Base-by-base conservation (phyloP, 2,888 invertebrate genomes). In the Hemistola chrysoprasaria region DNA sequence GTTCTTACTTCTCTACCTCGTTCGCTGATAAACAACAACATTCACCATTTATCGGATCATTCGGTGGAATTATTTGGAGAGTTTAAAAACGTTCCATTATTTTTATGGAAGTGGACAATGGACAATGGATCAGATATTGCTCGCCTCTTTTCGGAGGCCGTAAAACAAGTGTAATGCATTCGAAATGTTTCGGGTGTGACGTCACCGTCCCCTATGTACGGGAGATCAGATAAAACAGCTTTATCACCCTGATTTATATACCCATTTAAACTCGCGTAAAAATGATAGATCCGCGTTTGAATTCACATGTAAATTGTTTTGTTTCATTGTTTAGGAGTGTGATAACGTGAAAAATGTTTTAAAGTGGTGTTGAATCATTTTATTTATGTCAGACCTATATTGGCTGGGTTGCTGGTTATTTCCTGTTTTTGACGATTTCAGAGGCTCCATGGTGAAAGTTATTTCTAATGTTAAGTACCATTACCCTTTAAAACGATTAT, bases 241-340 rank as follows among this genome's bases (percentile, higher is more conserved):
- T 71, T 76, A 77, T 71, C 62, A 47, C 47, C 33, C 55, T 73
- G 78, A 81, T 82, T 82, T 81, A 81, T 77, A 59, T 57, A 53
- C 58, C 65, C 68, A 80, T 78, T 55, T 78, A 78, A 72, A 71
- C 59, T 60, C 62, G 48, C 56, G 63, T 71, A 71, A 80, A 73
- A 78, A 76, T 75, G 71, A 75, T 67, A 72, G 70, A 65, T 65
- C 53, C 53, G 48, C 55, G 53, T 40, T 49, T 61, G 56, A 56
- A 66, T 73, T 69, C 70, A 64, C 63, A 73, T 69, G 69, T 63
- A 71, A 72, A 76, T 73, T 65, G 62, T 67, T 66, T 57, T 56
- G 62, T 70, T 72, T 65, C 67, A 68, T 71, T 73, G 63, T 57
- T 36, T 32, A 23, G 32, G 35, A 24, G 42, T 46, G 46, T 34